Conservation (phyloP, 1,140 invertebrate species). For the Dermatophagoides farinae region DNA sequence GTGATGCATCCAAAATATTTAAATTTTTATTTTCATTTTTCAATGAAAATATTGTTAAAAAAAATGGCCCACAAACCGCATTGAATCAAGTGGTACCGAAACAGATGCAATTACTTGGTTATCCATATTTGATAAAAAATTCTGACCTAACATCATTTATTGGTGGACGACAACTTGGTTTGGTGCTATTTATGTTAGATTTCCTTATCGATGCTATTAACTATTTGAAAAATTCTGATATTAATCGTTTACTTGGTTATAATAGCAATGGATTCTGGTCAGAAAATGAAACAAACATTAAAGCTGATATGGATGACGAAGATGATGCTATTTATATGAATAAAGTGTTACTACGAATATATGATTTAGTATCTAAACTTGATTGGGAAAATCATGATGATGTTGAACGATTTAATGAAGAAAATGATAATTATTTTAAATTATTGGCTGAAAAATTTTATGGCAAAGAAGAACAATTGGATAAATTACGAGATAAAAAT, state of each 20-base stretch:
- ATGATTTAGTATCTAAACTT: background rate
- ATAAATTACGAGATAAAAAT: background rate
- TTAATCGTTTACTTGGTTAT: background rate
- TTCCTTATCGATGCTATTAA: background rate
- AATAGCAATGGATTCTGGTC: background rate
- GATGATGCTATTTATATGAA: no score
- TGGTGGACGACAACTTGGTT: conserved; percentile 3
- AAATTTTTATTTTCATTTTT: background rate
- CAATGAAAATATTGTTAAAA: background rate
- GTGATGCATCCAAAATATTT: background rate
- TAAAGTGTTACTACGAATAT: background rate
- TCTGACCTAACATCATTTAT: conserved; percentile 1
- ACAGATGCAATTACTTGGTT: background rate
- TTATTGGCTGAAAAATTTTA: background rate
- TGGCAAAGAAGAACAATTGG: background rate
- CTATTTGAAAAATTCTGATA: background rate
- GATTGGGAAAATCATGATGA: no score
- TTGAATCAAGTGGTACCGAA: background rate
- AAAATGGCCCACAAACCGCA: background rate
- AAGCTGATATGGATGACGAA: no score
- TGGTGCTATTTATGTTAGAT: background rate
- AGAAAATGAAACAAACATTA: background rate
- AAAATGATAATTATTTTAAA: background rate
- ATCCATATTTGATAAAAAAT: conserved; percentile 5
- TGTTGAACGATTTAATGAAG: no score